Conservation (phyloP, 2,888 invertebrate species). For the Podabrus alpinus region DNA sequence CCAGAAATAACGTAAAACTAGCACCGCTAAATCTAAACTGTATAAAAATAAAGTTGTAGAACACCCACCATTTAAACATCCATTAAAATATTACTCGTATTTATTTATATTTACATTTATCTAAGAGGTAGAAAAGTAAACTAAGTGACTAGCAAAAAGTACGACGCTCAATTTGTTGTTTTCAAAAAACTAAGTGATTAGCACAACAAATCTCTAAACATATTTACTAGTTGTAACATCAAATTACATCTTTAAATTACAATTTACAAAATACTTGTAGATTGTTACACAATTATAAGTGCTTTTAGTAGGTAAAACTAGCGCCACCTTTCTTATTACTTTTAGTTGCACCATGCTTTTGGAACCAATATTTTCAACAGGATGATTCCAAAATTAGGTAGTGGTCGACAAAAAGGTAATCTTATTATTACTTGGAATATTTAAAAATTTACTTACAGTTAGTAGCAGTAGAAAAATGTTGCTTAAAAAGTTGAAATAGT, state of each 20-base stretch:
- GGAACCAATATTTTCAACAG: background rate
- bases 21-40: slow-evolving; percentile 14
- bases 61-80: slow-evolving; percentile 1
- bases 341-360: background rate
- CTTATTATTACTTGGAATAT: background rate
- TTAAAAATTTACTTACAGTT: background rate
- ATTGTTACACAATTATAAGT: slow-evolving; percentile 6
- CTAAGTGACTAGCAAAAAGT: slow-evolving; percentile 39
- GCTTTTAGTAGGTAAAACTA: background rate
- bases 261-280: slow-evolving; percentile 19
- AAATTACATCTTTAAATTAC: background rate
- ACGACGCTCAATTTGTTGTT: slow-evolving; percentile 12
- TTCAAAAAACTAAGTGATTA: slow-evolving; percentile 43
- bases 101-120: slow-evolving; percentile 35
- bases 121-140: slow-evolving; percentile 43
- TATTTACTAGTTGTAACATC: slow-evolving; percentile 37
- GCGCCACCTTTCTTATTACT: background rate
- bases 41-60: slow-evolving; percentile 20
- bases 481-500: background rate
- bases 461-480: background rate
- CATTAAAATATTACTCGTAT: slow-evolving; percentile 14
- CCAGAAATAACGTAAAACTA: slow-evolving; percentile 1
- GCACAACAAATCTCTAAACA: slow-evolving; percentile 47
- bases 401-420: background rate
- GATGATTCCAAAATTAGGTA: background rate